phyloP scores from a whole-genome alignment of 2,113 vertebrate species.

The Lagopus muta region DNA sequence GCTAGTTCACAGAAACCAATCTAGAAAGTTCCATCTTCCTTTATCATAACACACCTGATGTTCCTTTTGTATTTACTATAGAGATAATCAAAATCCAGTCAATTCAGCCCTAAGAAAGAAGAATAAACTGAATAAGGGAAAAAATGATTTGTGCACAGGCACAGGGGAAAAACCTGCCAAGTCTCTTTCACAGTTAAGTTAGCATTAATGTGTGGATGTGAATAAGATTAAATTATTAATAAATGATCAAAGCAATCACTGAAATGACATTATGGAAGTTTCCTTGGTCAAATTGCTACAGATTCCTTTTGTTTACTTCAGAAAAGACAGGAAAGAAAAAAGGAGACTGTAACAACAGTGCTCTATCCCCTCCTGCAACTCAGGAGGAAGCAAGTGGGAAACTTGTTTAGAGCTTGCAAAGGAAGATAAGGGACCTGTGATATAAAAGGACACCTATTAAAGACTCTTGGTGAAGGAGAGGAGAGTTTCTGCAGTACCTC shows the following conservation, averaged over 20 bases:
- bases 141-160: not conserved
- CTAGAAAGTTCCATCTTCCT: not conserved
- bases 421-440: not conserved
- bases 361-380: not conserved
- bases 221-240: not conserved
- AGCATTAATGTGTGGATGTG: not conserved
- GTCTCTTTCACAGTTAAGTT: not conserved
- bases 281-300: not conserved
- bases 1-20: constrained; percentile 3
- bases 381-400: not conserved
- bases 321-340: not conserved
- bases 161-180: not conserved
- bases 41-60: not conserved
- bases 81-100: not conserved
- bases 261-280: not conserved
- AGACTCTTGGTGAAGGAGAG: not conserved
- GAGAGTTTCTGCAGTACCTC: not conserved
- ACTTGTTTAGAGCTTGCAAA: not conserved
- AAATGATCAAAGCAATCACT: not conserved
- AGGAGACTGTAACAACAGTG: not conserved
- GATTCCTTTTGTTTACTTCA: not conserved
- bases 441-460: not conserved
- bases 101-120: not conserved
- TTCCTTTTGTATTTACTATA: not conserved
- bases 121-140: not conserved